Evolutionary conservation across 2,888 invertebrate species (phyloP), one percentile per base, ranked within the genome.

Genomic region (Chymomyza procnemis): DNA sequence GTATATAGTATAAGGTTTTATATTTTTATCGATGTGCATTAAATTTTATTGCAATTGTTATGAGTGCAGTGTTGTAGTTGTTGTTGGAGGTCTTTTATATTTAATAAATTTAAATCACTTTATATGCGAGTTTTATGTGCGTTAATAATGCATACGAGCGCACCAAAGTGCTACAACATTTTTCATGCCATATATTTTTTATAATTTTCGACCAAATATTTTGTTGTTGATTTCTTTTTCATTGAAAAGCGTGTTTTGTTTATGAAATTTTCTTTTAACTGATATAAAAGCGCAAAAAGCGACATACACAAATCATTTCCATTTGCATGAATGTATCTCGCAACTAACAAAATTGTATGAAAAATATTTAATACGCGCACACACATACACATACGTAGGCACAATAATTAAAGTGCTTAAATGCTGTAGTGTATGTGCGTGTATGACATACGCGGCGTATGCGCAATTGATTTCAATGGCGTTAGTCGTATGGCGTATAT

Each of bases 21-120:
- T 78, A 78, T 80, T 87, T 81, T 82, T 87, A 82, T 82, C 87
- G 82, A 82, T 87, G 82, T 74, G 75, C 82, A 82, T 83, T 87
- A 87, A 83, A 83, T 80, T 83, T 83, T 82, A 87, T 87, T 83
- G 85, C 87, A 77, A 87, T 85, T 83, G 83, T 87, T 83, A 83
- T 85, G 85, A 70, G 75, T 64, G 82, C 82, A 72, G 81, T 21
- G 56, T n/a, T 47, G 59, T 12, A 0, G 30, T 48, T 61, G 60
- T 21, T 61, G 47, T 47, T 18, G 64, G 34, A 57, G 47, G 48
- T 16, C 55, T 84, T 85, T 80, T 87, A 85, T 82, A 85, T 87
- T 82, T 87, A 82, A 82, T 82, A 82, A 82, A 87, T 82, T 82
- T 82, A 82, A 82, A 82, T 82, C 85, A 82, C 82, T 82, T 87